Evolutionary conservation across 2,888 invertebrate genomes (phyloP).

Genomic region (Diloba caeruleocephala): DNA sequence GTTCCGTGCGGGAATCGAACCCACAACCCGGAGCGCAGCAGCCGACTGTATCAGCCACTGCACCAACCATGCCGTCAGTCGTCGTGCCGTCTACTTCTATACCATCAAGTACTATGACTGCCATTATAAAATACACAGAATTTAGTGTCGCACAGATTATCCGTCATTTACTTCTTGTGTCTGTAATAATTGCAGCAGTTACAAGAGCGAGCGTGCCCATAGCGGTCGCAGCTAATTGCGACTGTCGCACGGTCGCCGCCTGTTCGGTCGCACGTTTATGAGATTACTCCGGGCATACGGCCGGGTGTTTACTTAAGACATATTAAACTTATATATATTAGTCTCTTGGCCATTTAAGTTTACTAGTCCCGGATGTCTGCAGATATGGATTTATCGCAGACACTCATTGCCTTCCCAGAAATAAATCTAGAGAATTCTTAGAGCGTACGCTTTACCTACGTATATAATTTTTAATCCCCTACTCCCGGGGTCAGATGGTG

Average conservation of each 20-base stretch:
- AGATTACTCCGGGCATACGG: neutral
- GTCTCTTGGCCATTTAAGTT: conserved; percentile 5
- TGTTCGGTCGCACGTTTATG: conserved; percentile 6
- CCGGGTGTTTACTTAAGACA: neutral
- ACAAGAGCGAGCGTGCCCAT: neutral
- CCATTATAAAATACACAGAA: conserved; percentile 25
- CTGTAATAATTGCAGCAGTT: conserved; percentile 31
- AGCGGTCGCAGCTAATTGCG: conserved; percentile 16
- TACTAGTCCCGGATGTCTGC: conserved; percentile 1
- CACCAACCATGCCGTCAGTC: no score
- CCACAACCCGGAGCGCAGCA: no score
- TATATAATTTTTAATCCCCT: no score
- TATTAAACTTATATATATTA: conserved; percentile 3
- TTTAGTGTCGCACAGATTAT: conserved; percentile 22
- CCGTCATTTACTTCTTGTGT: conserved; percentile 36
- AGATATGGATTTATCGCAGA: neutral
- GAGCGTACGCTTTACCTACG: no score
- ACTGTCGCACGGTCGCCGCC: conserved; percentile 2
- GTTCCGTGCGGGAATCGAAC: no score
- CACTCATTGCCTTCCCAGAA: no score
- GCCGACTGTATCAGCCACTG: no score
- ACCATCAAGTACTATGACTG: conserved; percentile 5
- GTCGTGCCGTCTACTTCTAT: neutral
- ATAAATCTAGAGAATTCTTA: no score
- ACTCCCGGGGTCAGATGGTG: no score